These are phyloP conservation scores for Echeneis naucrates DNA, from an alignment of 2,797 vertebrate genomes.

Conservation along the genomic window DNA sequence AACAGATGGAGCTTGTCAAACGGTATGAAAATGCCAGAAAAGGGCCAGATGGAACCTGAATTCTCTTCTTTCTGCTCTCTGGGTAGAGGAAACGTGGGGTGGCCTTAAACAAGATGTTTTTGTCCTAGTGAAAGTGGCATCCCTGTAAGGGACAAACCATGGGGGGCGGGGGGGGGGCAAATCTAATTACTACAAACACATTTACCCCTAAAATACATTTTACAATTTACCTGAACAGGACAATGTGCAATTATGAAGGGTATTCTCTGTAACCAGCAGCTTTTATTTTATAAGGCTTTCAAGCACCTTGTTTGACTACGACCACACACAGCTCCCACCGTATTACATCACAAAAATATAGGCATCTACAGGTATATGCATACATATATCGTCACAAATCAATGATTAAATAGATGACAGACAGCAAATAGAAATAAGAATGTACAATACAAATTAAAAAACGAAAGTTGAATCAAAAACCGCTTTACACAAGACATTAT, in stretches of 20 bases:
- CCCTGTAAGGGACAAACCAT: background rate
- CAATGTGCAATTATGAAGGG: conserved; percentile 49
- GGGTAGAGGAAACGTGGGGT: background rate
- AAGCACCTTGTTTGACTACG: conserved; percentile 69
- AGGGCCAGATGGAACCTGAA: background rate
- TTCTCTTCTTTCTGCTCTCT: conserved; percentile 1
- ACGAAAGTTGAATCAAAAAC: conserved; percentile 25
- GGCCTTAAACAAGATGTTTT: conserved; percentile 8
- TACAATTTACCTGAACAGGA: conserved; percentile 33
- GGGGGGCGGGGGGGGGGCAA: no score
- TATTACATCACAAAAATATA: conserved; percentile 60
- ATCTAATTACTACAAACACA: conserved; percentile 4
- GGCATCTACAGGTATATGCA: conserved; percentile 46
- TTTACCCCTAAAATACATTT: background rate
- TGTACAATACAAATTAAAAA: conserved; percentile 44
- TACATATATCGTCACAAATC: conserved; percentile 46
- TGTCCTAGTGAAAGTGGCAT: background rate
- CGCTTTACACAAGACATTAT: conserved; percentile 29
- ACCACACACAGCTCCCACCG: conserved; percentile 45
- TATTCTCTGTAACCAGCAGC: conserved; percentile 72
- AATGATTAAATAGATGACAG: conserved; percentile 53
- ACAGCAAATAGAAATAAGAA: conserved; percentile 30
- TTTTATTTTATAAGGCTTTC: conserved; percentile 77
- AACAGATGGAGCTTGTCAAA: conserved; percentile 54
- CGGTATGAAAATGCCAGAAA: conserved; percentile 31